Evolutionary conservation across 2,113 vertebrate species (phyloP).

Genomic region (Glaucidium brasilianum): DNA sequence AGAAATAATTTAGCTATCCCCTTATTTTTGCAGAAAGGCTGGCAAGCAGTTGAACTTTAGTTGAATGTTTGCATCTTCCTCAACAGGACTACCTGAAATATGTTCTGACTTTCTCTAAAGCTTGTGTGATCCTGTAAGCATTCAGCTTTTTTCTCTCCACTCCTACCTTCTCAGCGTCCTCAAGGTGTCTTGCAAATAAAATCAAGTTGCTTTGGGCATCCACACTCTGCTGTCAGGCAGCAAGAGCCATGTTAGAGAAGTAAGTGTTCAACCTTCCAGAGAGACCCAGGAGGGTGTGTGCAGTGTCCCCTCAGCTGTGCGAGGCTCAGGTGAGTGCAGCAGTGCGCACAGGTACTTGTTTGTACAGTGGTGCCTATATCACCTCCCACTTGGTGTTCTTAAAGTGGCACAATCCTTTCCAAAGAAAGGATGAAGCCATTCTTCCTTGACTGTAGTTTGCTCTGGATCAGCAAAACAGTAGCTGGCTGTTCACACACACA

Average conservation of each 20-base stretch:
- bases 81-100: background rate
- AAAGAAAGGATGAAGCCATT: background rate
- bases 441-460: background rate
- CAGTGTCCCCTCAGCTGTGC: accelerated
- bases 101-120: background rate
- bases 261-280: background rate
- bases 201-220: accelerated
- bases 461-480: accelerated
- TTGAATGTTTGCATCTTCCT: background rate
- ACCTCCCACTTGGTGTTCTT: constrained; percentile 1
- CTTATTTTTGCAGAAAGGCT: background rate
- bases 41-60: background rate
- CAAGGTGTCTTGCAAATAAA: too few relatives aligned
- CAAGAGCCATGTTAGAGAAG: accelerated
- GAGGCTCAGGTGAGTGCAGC: background rate
- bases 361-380: background rate
- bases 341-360: background rate
- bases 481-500: background rate
- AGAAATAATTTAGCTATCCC: background rate
- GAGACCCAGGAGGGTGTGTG: background rate
- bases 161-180: background rate
- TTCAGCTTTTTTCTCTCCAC: accelerated
- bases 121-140: background rate
- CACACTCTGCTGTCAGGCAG: background rate
- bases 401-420: background rate